Base-by-base conservation (phyloP, 35 echinoderm and acorn worm genomes). In the Holothuria glaberrima region DNA sequence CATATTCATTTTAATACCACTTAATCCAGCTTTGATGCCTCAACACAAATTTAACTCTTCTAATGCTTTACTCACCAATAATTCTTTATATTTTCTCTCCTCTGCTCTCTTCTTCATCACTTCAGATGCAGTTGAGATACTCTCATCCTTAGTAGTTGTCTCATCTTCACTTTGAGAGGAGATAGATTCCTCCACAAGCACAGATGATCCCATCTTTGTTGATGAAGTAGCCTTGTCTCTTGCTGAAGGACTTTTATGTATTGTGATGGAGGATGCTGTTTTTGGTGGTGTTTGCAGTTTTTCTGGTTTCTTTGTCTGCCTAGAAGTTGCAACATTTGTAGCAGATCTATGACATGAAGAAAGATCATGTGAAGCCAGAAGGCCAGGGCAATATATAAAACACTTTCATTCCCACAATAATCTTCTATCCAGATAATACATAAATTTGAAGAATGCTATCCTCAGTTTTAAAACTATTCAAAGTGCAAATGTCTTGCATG, bases 101-200 rank as follows among this genome's bases (percentile, higher is more conserved):
- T 84, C 46, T 25, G 29, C 46, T 57, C 45, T n/a, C 34, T 32
- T 84, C 13, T 32, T 84, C 28, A 38, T 84, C 54, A 59, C 17
- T 38, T 78, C 38, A 28, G 74, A 62, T 2, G 52, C 58, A 32
- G 70, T 59, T 4, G 38, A 75, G 20, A 44, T 58, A 22, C 50
- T 71, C 30, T 89, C 87, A 57, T 74, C 48, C 21, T 89, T 74
- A 9, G 69, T 74, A 33, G 80, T 75, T 68, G 87, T 71, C 19
- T 74, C 67, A 24, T 84, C 80, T 18, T 61, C 80, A 63, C 80
- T 84, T n/a, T 57, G 46, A 2, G 34, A 63, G 54, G 80, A 29
- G 66, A 10, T 10, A 69, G 24, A 84, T 33, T 84, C 80, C 80
- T 63, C 26, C 56, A 84, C 31, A 19, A 84, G 20, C 56, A 84